Conservation (phyloP, 2,113 vertebrate species). For the Calypte anna region DNA sequence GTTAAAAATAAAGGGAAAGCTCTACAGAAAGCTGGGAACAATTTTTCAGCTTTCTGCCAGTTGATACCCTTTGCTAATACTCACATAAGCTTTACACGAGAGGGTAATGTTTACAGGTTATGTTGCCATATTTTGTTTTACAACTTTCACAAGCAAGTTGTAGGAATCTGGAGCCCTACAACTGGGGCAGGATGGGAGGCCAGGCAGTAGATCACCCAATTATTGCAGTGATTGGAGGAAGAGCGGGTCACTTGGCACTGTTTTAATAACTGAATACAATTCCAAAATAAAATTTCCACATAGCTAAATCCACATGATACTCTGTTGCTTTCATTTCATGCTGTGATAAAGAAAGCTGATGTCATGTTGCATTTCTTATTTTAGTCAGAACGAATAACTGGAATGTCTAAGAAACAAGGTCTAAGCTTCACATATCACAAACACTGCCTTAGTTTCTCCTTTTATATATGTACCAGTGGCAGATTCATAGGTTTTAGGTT, state of each 20-base stretch:
- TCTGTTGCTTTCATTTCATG: not conserved
- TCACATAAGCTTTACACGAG: not conserved
- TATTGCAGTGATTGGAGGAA: not conserved
- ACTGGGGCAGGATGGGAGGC: not conserved
- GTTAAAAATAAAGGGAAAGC: constrained; percentile 4
- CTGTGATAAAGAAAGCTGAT: not conserved
- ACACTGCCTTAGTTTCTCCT: not conserved
- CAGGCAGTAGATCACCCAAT: not conserved
- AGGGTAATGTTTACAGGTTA: not conserved
- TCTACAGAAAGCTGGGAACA: constrained; percentile 25
- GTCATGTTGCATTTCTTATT: not conserved
- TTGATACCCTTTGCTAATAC: not conserved
- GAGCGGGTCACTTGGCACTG: not conserved
- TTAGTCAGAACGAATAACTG: not conserved
- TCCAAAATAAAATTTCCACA: not conserved
- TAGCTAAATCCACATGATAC: not conserved
- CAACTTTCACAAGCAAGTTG: not conserved
- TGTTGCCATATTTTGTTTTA: not conserved
- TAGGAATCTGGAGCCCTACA: not conserved
- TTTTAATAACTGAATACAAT: not conserved
- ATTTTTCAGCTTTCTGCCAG: not conserved
- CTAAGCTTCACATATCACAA: not conserved
- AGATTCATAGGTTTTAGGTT: not conserved
- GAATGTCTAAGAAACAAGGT: not conserved
- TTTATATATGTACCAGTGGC: not conserved